Evolutionary conservation across 1,140 invertebrate species (phyloP).

Genomic region (Leptopilina clavipes): DNA sequence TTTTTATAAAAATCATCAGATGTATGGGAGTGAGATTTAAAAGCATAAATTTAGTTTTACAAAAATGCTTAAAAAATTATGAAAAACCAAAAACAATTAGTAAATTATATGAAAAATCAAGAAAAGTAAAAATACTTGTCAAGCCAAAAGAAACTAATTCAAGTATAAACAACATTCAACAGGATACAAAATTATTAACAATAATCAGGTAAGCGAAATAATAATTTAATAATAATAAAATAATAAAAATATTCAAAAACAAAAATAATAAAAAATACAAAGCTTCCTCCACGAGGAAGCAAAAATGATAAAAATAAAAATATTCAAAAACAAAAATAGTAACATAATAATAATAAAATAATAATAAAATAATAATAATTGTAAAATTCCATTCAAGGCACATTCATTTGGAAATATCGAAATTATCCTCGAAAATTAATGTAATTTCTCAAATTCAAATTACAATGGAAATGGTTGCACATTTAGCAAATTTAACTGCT

Average conservation of each 20-base stretch:
- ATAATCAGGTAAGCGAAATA: not conserved
- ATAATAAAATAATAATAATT: conserved; percentile 19
- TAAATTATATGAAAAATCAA: not conserved
- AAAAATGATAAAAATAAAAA: too few species aligned
- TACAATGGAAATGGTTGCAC: not conserved
- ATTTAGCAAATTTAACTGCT: not conserved
- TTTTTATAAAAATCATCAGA: conserved; percentile 7
- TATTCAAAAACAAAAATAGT: too few species aligned
- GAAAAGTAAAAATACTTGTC: not conserved
- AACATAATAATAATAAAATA: not conserved
- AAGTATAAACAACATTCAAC: not conserved
- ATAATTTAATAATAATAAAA: not conserved
- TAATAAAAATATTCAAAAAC: too few species aligned
- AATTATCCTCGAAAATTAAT: conserved; percentile 31
- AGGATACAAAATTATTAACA: not conserved
- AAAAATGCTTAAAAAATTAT: not conserved
- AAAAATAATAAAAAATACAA: too few species aligned
- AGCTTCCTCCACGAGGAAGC: too few species aligned
- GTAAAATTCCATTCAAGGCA: conserved; percentile 40
- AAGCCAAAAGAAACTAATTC: not conserved
- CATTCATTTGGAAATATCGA: conserved; percentile 45
- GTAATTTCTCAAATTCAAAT: conserved; percentile 33
- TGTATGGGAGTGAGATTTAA: conserved; percentile 38
- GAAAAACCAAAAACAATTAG: not conserved
- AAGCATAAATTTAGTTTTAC: conserved; percentile 33